Evolutionary conservation across 2,888 invertebrate genomes (phyloP), one percentile per base, ranked within the genome.

Genomic region (Dendrolimus houi): DNA sequence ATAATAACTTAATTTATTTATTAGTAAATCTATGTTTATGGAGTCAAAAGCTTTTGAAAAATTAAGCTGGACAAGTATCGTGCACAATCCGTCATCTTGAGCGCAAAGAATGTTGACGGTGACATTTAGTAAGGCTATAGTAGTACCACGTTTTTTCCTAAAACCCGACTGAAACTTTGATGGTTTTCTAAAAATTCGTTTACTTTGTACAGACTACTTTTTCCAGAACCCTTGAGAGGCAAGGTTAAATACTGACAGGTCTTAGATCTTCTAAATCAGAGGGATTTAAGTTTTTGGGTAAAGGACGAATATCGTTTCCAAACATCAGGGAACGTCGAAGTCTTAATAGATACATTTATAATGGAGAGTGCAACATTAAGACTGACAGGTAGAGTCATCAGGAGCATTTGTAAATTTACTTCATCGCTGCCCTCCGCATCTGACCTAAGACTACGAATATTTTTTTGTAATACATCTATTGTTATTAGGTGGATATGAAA

Each of bases 11-110:
- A 59, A 29, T 13, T 64, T 64, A 9, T 62, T 55, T 6, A 60
- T 47, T 1, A 62, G 54, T 10, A 58, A 54, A 1, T 55, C 7
- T 6, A 56, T 29, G 42, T 62, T 59, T 8, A 66, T 53, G 2
- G 55, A 61, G 40, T 63, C 66, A 52, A 64, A 66, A 2, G 62
- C 63, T 13, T 64, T 53, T 8, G 62, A 60, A 56, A 57, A 64
- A 55, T 65, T 63, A 6, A n/a, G n/a, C n/a, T n/a, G n/a, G n/a
- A n/a, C n/a, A n/a, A n/a, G n/a, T n/a, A 65, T 52, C 2, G 60
- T 63, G 42, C 60, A 57, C 54, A 60, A 42, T 3, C 62, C 62
- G 6, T 55, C 41, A 52, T 63, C 63, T 29, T 61, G 63, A 1
- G 64, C 60, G 12, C 8, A n/a, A 2, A 64, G 54, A 13, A 64